Conservation (phyloP, 2,113 vertebrate species). For the Okapia johnstoni region DNA sequence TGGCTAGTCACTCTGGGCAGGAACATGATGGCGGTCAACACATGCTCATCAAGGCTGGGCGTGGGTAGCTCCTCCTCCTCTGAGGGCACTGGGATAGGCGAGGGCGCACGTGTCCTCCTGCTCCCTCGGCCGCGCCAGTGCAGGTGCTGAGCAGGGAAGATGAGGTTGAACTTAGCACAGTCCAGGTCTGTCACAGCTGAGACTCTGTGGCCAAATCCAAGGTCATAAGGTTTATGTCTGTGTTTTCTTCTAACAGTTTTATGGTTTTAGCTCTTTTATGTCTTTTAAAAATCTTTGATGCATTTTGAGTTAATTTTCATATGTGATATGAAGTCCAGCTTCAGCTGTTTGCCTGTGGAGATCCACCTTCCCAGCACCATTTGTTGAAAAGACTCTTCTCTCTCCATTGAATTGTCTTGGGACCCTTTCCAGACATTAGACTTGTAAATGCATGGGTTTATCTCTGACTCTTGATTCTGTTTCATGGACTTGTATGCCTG, state of each 20-base stretch:
- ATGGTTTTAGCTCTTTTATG: background rate
- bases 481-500: background rate
- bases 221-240: background rate
- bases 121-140: rapidly evolving
- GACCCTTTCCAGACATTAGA: background rate
- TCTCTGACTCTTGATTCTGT: background rate
- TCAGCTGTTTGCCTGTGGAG: background rate
- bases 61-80: background rate
- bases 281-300: background rate
- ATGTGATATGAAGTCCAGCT: background rate
- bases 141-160: background rate
- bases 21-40: background rate
- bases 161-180: background rate
- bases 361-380: background rate
- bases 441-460: no score
- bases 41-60: background rate
- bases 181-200: background rate
- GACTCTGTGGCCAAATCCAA: background rate
- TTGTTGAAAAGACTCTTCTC: no score
- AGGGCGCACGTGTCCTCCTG: background rate
- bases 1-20: background rate
- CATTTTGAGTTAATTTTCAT: background rate
- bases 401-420: background rate
- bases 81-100: background rate
- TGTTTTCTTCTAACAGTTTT: background rate